phyloP scores from a whole-genome alignment of 2,113 vertebrate genomes.

The Morone saxatilis region DNA sequence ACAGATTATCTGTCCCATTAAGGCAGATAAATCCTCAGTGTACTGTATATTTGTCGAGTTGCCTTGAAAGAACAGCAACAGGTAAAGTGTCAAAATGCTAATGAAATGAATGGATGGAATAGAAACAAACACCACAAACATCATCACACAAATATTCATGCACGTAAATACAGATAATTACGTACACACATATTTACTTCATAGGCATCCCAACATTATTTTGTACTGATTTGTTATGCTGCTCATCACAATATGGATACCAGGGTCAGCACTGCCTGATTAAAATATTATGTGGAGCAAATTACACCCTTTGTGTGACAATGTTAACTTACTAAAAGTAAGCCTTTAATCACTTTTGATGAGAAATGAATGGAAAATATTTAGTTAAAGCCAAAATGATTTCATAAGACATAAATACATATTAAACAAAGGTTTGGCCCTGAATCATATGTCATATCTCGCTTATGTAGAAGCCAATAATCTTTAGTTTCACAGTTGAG shows the following conservation, averaged over 20 bases:
- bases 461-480: neutral
- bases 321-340: neutral
- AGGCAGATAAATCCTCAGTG: neutral
- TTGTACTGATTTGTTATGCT: no score
- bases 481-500: neutral
- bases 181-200: neutral
- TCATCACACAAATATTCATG: neutral
- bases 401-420: neutral
- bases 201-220: no score
- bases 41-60: conserved; percentile 11
- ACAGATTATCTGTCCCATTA: neutral
- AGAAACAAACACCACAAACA: neutral
- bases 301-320: neutral
- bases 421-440: neutral
- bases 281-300: neutral
- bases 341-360: neutral
- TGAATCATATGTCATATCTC: neutral
- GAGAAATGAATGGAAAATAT: neutral
- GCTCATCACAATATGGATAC: no score
- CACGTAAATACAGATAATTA: neutral
- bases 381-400: neutral
- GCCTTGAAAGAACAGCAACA: neutral
- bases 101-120: neutral
- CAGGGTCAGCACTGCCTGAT: neutral
- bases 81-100: conserved; percentile 3